These are phyloP conservation scores for Cyprinodon brontotheroides DNA, from an alignment of 2,113 vertebrate species.

Conservation along the genomic window DNA sequence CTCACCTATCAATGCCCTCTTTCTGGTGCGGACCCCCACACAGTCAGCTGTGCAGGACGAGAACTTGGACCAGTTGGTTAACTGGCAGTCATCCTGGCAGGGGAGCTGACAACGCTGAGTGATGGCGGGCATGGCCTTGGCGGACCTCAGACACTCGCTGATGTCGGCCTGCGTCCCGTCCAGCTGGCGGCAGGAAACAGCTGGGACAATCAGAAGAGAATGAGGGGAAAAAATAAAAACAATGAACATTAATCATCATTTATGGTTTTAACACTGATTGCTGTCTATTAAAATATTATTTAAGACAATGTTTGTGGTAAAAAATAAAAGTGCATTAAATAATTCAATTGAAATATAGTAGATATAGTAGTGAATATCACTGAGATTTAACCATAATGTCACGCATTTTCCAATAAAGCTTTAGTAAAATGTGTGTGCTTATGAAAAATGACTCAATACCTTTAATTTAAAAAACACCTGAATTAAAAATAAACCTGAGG, in stretches of 20 bases:
- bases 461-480: conserved; percentile 1
- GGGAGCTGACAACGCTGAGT: conserved; percentile 93
- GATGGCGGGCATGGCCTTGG: conserved; percentile 86
- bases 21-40: conserved; percentile 93
- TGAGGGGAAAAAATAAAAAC: conserved; percentile 9
- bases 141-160: conserved; percentile 86
- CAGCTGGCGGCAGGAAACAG: conserved; percentile 94
- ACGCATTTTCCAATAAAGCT: not conserved
- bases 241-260: conserved; percentile 8
- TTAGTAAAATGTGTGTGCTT: not conserved
- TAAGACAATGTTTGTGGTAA: too few relatives aligned
- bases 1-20: conserved; percentile 91
- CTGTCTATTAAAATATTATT: too few relatives aligned
- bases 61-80: conserved; percentile 97
- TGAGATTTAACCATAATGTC: not conserved
- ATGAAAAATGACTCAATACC: not conserved
- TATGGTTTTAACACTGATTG: conserved; percentile 3
- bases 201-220: conserved; percentile 72
- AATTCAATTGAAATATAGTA: not conserved
- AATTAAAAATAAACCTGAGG: conserved; percentile 30
- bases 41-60: conserved; percentile 94
- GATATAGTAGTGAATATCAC: not conserved
- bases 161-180: conserved; percentile 89
- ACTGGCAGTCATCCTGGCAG: conserved; percentile 97
- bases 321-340: too few relatives aligned